phyloP scores from a whole-genome alignment of 2,888 invertebrate species.

The Phanerotoma sp. region DNA sequence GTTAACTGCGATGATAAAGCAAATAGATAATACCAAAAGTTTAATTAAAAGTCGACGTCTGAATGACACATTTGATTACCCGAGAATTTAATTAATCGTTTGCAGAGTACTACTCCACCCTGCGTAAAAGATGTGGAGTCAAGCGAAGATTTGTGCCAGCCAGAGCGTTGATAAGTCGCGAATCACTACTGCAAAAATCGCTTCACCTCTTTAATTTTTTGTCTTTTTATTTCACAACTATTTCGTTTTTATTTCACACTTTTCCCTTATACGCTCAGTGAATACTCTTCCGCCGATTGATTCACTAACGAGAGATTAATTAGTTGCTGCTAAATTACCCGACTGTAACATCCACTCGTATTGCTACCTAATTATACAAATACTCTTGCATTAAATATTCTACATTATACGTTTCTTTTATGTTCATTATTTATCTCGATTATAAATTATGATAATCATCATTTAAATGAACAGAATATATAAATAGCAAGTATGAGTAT shows the following conservation, averaged over 20 bases:
- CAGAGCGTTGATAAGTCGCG: constrained; percentile 48
- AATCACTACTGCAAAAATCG: constrained; percentile 47
- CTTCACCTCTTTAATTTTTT: constrained; percentile 2
- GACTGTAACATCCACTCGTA: constrained; percentile 22
- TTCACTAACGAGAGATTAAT: constrained; percentile 49
- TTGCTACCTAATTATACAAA: constrained; percentile 11
- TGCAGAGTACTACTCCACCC: constrained; percentile 36
- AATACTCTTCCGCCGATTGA: constrained; percentile 27
- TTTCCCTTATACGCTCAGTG: constrained; percentile 26
- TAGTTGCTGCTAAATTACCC: constrained; percentile 42
- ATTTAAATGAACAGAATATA: too few relatives aligned
- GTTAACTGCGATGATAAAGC: constrained; percentile 54
- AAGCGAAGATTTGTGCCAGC: constrained; percentile 14
- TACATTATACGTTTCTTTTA: not conserved
- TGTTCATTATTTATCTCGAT: not conserved
- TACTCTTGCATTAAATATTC: not conserved
- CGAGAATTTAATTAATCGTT: constrained; percentile 58
- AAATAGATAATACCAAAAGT: constrained; percentile 58
- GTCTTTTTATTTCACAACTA: constrained; percentile 9
- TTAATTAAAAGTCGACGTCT: constrained; percentile 58
- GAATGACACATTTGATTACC: constrained; percentile 58
- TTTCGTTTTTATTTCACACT: constrained; percentile 16
- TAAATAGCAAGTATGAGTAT: too few relatives aligned
- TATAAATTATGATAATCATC: constrained; percentile 13
- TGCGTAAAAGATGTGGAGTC: constrained; percentile 17